Conservation (phyloP, 1,140 invertebrate genomes). For the Platyscapa corneri region DNA sequence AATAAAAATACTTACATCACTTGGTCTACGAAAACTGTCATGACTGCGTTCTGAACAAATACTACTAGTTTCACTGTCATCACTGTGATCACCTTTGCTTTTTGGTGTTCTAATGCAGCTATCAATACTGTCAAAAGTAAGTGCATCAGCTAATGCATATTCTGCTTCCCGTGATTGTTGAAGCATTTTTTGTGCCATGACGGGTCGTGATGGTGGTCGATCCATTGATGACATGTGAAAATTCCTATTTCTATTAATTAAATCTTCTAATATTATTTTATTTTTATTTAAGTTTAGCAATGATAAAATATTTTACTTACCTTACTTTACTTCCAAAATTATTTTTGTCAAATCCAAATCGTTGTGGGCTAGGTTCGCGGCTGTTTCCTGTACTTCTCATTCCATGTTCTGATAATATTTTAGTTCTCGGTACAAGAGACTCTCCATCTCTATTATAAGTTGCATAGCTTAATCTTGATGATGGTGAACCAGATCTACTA, state of each 20-base stretch:
- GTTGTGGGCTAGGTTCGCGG: slow-evolving; percentile 80
- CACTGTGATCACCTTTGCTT: slow-evolving; percentile 83
- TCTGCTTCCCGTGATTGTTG: slow-evolving; percentile 93
- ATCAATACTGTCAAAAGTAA: slow-evolving; percentile 75
- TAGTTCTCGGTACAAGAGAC: slow-evolving; percentile 64
- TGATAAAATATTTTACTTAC: slow-evolving; percentile 48
- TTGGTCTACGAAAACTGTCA: slow-evolving; percentile 86
- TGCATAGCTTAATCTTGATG: slow-evolving; percentile 84
- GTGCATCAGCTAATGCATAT: slow-evolving; percentile 84
- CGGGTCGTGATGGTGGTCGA: slow-evolving; percentile 76
- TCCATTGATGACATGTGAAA: slow-evolving; percentile 73
- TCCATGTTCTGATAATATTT: slow-evolving; percentile 67
- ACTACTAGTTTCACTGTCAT: slow-evolving; percentile 95
- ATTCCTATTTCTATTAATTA: slow-evolving; percentile 63
- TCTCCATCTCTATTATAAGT: slow-evolving; percentile 77
- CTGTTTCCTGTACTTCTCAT: slow-evolving; percentile 74
- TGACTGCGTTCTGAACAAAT: slow-evolving; percentile 94
- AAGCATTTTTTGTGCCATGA: slow-evolving; percentile 87
- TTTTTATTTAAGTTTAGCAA: background rate
- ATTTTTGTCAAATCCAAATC: slow-evolving; percentile 69
- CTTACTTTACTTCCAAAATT: slow-evolving; percentile 67
- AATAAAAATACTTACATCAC: slow-evolving; percentile 82
- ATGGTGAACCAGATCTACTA: slow-evolving; percentile 90
- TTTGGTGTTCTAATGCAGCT: slow-evolving; percentile 69
- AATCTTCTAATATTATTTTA: background rate